phyloP scores from a whole-genome alignment of 2,888 invertebrate genomes.

The Linyphia triangularis region DNA sequence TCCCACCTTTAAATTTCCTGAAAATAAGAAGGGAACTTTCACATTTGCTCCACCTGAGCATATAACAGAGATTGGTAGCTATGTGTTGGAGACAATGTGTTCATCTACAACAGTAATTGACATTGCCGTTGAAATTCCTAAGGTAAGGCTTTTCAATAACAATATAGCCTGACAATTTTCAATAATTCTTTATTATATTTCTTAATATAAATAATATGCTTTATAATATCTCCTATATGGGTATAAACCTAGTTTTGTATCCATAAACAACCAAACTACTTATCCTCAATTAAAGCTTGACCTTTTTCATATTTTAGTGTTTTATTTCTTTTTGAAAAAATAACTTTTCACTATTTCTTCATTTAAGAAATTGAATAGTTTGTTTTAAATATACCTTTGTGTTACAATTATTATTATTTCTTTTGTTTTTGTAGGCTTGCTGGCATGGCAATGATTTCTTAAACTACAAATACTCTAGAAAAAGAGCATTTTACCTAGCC shows the following conservation, averaged over 20 bases:
- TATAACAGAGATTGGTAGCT: conserved; percentile 66
- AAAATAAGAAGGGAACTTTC: conserved; percentile 61
- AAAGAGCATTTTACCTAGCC: conserved; percentile 88
- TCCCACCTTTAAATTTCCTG: conserved; percentile 82
- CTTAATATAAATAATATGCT: neutral
- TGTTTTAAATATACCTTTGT: neutral
- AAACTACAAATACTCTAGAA: conserved; percentile 89
- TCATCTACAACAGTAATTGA: conserved; percentile 82
- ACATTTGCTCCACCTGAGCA: conserved; percentile 66
- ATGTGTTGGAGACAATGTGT: conserved; percentile 58
- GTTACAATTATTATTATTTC: conserved; percentile 13
- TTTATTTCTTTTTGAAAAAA: neutral
- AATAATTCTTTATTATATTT: neutral
- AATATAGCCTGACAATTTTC: neutral
- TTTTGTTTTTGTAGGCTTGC: conserved; percentile 81
- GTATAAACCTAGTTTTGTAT: too few species aligned
- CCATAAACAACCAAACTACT: too few species aligned
- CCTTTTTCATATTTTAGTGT: neutral
- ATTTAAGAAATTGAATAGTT: neutral
- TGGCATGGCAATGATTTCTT: conserved; percentile 89
- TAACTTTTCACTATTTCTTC: neutral
- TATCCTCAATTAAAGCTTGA: too few species aligned
- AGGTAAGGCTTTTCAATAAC: conserved; percentile 79
- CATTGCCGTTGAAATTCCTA: conserved; percentile 88
- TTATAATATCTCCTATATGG: too few species aligned